Percentiles rank a stretch among this genome's conserved stretches.
phyloP scores from a whole-genome alignment of 2,888 invertebrate species.

The Geophilus truncorum region DNA sequence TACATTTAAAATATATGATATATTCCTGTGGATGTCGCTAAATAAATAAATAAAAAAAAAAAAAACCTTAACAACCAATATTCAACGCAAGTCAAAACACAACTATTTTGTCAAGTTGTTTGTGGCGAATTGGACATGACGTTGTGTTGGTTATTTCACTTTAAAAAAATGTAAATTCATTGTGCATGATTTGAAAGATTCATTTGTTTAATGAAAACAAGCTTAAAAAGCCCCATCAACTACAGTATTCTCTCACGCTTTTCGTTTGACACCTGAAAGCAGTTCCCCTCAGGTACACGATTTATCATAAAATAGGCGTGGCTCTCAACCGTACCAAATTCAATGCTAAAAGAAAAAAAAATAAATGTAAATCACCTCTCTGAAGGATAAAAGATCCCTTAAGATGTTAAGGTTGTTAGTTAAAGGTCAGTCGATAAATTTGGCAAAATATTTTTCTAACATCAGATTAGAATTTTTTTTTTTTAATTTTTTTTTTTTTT shows the following conservation, averaged over 20 bases:
- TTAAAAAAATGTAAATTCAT: background rate
- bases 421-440: background rate
- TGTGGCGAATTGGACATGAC: background rate
- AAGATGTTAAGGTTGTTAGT: background rate
- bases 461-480: no score
- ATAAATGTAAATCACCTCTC: background rate
- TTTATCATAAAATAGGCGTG: conserved; percentile 17
- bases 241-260: background rate
- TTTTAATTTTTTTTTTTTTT: no score
- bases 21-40: no score
- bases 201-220: background rate
- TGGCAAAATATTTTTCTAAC: no score
- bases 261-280: conserved; percentile 16
- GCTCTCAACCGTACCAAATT: background rate
- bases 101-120: no score
- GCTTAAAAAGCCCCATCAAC: background rate
- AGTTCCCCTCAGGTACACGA: conserved; percentile 4
- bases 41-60: no score
- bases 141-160: background rate
- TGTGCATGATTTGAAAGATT: background rate
- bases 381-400: background rate
- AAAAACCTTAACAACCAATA: no score
- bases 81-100: no score
- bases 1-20: no score
- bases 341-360: background rate